These are phyloP conservation scores for Vulpes vulpes DNA, from an alignment of 2,113 vertebrate genomes.

Conservation along the genomic window DNA sequence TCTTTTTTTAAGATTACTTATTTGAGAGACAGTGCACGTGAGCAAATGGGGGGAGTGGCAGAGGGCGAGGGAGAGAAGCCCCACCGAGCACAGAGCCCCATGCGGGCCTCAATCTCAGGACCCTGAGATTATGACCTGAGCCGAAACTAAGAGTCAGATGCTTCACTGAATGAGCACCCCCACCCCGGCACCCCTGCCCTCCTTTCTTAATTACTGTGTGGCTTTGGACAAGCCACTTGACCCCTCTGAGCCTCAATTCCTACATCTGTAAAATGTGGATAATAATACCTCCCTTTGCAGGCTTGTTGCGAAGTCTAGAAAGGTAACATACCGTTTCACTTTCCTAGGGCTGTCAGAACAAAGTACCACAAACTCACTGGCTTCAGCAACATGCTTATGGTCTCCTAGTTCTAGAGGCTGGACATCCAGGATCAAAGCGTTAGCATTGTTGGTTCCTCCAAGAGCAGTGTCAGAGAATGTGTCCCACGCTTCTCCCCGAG, in stretches of 20 bases:
- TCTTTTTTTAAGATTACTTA: background rate
- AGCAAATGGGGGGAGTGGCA: background rate
- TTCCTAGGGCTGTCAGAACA: background rate
- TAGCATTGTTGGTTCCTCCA: background rate
- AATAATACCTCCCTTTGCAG: background rate
- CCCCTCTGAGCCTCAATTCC: background rate
- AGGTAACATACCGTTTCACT: accelerated
- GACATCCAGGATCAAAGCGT: background rate
- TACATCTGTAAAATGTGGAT: background rate
- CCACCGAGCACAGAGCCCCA: background rate
- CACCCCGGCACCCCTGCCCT: background rate
- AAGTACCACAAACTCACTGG: background rate
- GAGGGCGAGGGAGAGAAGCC: background rate
- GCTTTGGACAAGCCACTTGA: background rate
- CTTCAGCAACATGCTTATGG: background rate
- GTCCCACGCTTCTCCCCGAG: background rate
- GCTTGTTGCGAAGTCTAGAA: background rate
- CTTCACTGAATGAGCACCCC: background rate
- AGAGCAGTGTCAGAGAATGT: background rate
- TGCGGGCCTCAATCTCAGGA: background rate
- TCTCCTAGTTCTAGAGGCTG: background rate
- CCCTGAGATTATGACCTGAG: background rate
- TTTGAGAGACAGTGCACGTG: background rate
- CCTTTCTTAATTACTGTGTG: background rate
- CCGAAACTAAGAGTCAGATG: background rate